A percentile compares a stretch with the other conserved stretches of the same genome.
Conservation (phyloP, 2,888 invertebrate genomes). For the Mythimna pallens region DNA sequence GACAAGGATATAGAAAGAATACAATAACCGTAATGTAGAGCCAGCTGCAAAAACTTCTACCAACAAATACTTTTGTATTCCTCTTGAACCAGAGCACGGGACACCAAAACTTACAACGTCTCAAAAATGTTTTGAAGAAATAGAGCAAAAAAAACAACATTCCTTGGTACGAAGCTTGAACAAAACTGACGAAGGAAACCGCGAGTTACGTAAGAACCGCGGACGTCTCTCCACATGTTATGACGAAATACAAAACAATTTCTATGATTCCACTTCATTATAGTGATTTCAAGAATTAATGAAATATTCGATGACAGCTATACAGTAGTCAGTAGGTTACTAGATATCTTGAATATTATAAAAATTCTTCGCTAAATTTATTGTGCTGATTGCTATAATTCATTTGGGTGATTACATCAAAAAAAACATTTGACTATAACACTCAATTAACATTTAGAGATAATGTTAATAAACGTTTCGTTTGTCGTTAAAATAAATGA, state of each 20-base stretch:
- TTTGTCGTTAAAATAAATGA: constrained; percentile 26
- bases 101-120: constrained; percentile 23
- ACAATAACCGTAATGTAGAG: neutral
- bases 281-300: constrained; percentile 60
- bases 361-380: constrained; percentile 32
- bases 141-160: constrained; percentile 25
- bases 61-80: constrained; percentile 8
- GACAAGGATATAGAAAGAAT: neutral
- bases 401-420: constrained; percentile 41
- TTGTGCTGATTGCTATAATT: constrained; percentile 10
- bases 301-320: constrained; percentile 49
- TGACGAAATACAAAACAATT: constrained; percentile 69
- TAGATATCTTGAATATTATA: constrained; percentile 38
- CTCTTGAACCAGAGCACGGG: constrained; percentile 3
- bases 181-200: constrained; percentile 44
- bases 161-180: constrained; percentile 29
- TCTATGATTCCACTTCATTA: constrained; percentile 63
- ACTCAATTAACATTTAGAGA: constrained; percentile 35
- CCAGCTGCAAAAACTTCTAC: constrained; percentile 11
- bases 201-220: constrained; percentile 45
- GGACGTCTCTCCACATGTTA: constrained; percentile 59
- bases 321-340: constrained; percentile 47
- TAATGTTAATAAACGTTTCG: constrained; percentile 19
- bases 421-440: constrained; percentile 20
- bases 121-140: constrained; percentile 35